These are phyloP conservation scores for Hipparchia sbordonii DNA, from an alignment of 2,888 invertebrate species.

Conservation along the genomic window DNA sequence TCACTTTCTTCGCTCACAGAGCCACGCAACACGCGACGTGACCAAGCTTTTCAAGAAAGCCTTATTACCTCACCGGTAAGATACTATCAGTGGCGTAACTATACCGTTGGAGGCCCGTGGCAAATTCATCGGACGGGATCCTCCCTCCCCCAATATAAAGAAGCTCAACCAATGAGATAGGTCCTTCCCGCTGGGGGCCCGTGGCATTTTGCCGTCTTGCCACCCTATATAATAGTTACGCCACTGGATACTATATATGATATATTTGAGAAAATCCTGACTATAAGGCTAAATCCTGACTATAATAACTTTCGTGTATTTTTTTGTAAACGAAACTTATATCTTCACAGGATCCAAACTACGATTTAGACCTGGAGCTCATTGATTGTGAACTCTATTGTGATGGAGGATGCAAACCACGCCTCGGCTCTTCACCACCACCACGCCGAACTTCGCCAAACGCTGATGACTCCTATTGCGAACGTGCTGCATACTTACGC, in stretches of 20 bases:
- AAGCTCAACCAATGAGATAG: too few species aligned
- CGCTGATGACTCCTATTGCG: constrained; percentile 57
- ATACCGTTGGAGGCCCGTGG: too few species aligned
- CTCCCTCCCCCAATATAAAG: too few species aligned
- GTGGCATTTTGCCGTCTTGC: too few species aligned
- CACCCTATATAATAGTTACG: too few species aligned
- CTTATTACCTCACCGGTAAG: constrained; percentile 64
- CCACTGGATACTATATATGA: too few species aligned
- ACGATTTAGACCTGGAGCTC: constrained; percentile 68
- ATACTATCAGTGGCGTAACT: not conserved
- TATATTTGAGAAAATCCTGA: too few species aligned
- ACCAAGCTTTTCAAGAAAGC: constrained; percentile 60
- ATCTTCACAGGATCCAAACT: constrained; percentile 59
- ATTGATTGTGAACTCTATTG: constrained; percentile 73
- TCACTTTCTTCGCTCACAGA: constrained; percentile 84
- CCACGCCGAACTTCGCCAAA: constrained; percentile 56
- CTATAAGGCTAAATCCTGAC: too few species aligned
- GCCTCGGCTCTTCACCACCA: constrained; percentile 67
- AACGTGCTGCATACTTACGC: constrained; percentile 62
- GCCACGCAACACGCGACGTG: constrained; percentile 48
- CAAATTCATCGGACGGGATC: too few species aligned
- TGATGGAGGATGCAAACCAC: constrained; percentile 68
- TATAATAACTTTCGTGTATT: too few species aligned
- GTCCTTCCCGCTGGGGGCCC: too few species aligned
- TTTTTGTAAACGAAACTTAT: not conserved